These are phyloP conservation scores for Sternarchorhynchus goeldii DNA, from an alignment of 2,797 vertebrate species.

Conservation along the genomic window DNA sequence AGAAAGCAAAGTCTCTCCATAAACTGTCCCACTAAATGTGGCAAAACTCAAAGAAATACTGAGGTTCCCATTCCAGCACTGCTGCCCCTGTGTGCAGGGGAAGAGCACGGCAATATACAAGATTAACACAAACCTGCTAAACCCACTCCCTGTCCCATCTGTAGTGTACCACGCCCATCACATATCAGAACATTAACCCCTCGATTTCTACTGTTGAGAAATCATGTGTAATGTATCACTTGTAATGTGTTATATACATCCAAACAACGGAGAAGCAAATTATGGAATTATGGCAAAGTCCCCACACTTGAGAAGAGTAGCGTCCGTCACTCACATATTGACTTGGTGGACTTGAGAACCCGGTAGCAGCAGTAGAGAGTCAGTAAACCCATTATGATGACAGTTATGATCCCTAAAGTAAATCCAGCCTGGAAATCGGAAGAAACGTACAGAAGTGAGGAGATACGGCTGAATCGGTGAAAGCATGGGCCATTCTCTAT, in stretches of 20 bases:
- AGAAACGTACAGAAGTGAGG: no score
- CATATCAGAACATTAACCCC: no score
- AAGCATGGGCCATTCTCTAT: constrained; percentile 20
- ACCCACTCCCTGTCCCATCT: background rate
- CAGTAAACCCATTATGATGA: constrained; percentile 85
- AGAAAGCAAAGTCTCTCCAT: background rate
- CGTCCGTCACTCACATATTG: constrained; percentile 82
- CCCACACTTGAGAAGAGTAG: background rate
- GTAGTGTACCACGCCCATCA: no score
- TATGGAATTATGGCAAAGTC: no score
- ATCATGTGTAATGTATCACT: background rate
- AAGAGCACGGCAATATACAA: constrained; percentile 6
- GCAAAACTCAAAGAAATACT: background rate
- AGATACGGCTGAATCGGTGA: no score
- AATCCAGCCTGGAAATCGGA: constrained; percentile 85
- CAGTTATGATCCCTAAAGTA: constrained; percentile 86
- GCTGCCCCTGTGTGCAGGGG: constrained; percentile 8
- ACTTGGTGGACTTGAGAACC: constrained; percentile 86
- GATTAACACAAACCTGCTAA: background rate
- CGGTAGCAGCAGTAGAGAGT: constrained; percentile 95
- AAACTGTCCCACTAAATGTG: background rate
- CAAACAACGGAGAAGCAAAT: background rate
- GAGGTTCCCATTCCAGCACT: background rate
- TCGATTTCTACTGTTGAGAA: no score
- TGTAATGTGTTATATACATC: background rate